A percentile compares a stretch with the other conserved stretches of the same genome.
These are phyloP conservation scores for Rambutsinella grinnellia DNA, from an alignment of 2,888 invertebrate species.

Conservation along the genomic window DNA sequence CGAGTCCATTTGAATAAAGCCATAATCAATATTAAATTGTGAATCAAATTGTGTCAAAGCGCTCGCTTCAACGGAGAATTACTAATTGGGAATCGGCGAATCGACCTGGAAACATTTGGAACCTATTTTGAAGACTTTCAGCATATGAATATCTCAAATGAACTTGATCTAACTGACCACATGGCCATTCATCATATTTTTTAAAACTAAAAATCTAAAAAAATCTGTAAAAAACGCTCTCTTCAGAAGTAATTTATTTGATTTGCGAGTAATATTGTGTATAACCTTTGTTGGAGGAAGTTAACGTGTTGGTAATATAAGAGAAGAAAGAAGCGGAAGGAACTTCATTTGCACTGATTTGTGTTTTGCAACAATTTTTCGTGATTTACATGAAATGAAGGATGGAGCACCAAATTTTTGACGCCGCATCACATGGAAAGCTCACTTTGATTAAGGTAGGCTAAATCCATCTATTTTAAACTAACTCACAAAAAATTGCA, in stretches of 20 bases:
- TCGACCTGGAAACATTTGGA: slow-evolving; percentile 10
- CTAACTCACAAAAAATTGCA: too few relatives aligned
- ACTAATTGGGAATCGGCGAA: too few relatives aligned
- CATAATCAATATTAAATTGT: too few relatives aligned
- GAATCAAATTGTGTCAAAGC: too few relatives aligned
- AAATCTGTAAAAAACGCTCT: background rate
- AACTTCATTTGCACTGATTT: too few relatives aligned
- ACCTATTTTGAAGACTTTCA: background rate
- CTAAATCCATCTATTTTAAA: too few relatives aligned
- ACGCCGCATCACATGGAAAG: slow-evolving; percentile 66
- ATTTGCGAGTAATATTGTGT: too few relatives aligned
- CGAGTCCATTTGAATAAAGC: too few relatives aligned
- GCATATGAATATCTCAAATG: background rate
- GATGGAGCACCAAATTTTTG: slow-evolving; percentile 66
- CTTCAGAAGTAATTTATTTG: too few relatives aligned
- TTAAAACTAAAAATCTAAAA: background rate
- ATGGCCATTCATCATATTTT: background rate
- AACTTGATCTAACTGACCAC: background rate
- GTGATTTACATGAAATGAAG: slow-evolving; percentile 51
- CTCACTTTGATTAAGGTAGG: slow-evolving; percentile 64
- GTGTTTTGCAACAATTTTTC: background rate
- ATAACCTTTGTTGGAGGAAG: too few relatives aligned
- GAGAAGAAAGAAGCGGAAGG: too few relatives aligned
- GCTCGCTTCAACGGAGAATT: background rate
- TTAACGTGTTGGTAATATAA: too few relatives aligned